Evolutionary conservation across 1,140 invertebrate species (phyloP).

Genomic region (Hyphantria cunea): DNA sequence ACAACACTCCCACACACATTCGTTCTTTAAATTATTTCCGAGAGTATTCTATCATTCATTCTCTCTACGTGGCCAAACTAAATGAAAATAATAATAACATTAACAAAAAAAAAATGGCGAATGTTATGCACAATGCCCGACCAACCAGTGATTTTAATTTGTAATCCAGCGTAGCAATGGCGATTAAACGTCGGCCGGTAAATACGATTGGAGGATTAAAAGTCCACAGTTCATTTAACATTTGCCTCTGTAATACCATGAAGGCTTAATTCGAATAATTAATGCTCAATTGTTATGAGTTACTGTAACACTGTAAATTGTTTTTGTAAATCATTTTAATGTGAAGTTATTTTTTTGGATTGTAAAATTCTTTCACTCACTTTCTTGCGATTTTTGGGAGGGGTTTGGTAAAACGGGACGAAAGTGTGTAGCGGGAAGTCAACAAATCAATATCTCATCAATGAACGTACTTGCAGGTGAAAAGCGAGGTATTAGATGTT

Average conservation of each 20-base stretch:
- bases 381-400: no score
- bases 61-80: no score
- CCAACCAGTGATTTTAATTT: slow-evolving; percentile 44
- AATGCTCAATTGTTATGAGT: slow-evolving; percentile 27
- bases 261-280: slow-evolving; percentile 30
- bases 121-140: slow-evolving; percentile 20
- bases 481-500: no score
- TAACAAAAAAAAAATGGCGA: not conserved
- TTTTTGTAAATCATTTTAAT: not conserved
- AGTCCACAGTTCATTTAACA: slow-evolving; percentile 49
- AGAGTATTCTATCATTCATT: no score
- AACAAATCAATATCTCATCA: no score
- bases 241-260: slow-evolving; percentile 20
- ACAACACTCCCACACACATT: no score
- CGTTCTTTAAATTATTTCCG: no score
- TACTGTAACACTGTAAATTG: not conserved
- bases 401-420: no score
- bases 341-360: not conserved
- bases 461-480: no score
- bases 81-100: no score
- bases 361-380: no score
- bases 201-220: slow-evolving; percentile 50
- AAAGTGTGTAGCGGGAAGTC: no score
- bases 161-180: slow-evolving; percentile 40
- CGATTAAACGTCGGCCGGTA: slow-evolving; percentile 51